phyloP scores from a whole-genome alignment of 1,140 invertebrate genomes.

The Diorhabda elongata region DNA sequence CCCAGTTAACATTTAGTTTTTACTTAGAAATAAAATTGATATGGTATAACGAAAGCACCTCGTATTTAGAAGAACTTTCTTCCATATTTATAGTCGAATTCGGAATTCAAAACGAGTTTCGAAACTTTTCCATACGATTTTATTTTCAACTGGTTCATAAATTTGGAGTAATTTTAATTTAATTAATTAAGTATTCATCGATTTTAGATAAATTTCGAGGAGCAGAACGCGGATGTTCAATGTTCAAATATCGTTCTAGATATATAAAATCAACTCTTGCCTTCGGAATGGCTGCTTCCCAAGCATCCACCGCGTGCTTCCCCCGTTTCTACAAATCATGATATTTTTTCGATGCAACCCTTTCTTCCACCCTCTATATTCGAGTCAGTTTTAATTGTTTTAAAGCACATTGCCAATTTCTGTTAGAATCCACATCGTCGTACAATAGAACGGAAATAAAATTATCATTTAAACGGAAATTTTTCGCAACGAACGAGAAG shows the following conservation, averaged over 20 bases:
- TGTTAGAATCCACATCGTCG: conserved; percentile 22
- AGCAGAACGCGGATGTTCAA: conserved; percentile 18
- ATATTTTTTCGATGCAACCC: conserved; percentile 35
- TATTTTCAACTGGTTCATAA: conserved; percentile 19
- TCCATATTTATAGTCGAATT: too few relatives aligned
- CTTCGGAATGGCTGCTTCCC: conserved; percentile 23
- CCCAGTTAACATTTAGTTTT: too few relatives aligned
- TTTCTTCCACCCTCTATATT: conserved; percentile 19
- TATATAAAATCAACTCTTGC: conserved; percentile 29
- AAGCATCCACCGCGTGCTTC: conserved; percentile 20
- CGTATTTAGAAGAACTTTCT: too few relatives aligned
- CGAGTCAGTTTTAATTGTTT: conserved; percentile 37
- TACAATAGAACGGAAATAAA: background rate
- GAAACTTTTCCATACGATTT: background rate
- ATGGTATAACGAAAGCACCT: too few relatives aligned
- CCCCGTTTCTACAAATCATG: conserved; percentile 35
- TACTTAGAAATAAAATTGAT: too few relatives aligned
- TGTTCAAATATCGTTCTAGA: conserved; percentile 21
- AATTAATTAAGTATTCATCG: conserved; percentile 23
- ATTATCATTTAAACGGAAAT: background rate
- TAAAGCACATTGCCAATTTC: conserved; percentile 42
- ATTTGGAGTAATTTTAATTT: conserved; percentile 20
- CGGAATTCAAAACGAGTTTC: background rate
- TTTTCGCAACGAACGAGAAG: too few relatives aligned
- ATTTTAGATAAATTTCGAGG: conserved; percentile 20